These are phyloP conservation scores for Erythrocercus mccallii DNA, from an alignment of 2,113 vertebrate species.

Conservation along the genomic window DNA sequence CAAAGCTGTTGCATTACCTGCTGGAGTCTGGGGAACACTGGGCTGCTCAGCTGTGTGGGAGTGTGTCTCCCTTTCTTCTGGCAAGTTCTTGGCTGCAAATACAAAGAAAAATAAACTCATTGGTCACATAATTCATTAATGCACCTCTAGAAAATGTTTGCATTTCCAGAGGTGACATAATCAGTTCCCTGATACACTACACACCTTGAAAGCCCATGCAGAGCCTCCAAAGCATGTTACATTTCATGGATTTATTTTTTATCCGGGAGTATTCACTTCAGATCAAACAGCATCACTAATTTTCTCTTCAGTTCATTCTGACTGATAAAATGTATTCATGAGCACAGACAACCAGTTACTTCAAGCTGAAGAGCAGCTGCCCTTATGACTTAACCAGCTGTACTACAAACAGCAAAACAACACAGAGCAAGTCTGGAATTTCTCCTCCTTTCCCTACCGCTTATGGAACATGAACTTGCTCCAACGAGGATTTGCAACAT, in stretches of 20 bases:
- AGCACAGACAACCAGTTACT: background rate
- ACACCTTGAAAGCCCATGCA: background rate
- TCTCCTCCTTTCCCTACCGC: background rate
- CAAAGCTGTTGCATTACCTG: slow-evolving; percentile 67
- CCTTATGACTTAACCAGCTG: background rate
- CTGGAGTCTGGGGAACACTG: slow-evolving; percentile 65
- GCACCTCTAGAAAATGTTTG: background rate
- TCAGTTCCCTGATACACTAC: background rate
- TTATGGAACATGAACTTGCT: rapidly evolving
- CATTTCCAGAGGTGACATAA: background rate
- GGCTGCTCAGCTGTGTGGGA: slow-evolving; percentile 62
- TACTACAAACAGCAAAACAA: background rate
- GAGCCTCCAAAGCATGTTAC: background rate
- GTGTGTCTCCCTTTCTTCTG: slow-evolving; percentile 66
- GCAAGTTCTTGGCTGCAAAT: slow-evolving; percentile 66
- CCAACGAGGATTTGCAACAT: rapidly evolving
- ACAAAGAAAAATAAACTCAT: background rate
- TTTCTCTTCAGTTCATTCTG: background rate
- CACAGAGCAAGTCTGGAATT: background rate
- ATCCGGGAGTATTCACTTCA: background rate
- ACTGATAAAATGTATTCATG: background rate
- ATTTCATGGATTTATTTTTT: background rate
- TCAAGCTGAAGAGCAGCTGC: background rate
- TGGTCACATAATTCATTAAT: background rate
- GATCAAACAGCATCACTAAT: background rate